Conservation (phyloP, 1,140 invertebrate genomes). For the Leptopilina boulardi region DNA sequence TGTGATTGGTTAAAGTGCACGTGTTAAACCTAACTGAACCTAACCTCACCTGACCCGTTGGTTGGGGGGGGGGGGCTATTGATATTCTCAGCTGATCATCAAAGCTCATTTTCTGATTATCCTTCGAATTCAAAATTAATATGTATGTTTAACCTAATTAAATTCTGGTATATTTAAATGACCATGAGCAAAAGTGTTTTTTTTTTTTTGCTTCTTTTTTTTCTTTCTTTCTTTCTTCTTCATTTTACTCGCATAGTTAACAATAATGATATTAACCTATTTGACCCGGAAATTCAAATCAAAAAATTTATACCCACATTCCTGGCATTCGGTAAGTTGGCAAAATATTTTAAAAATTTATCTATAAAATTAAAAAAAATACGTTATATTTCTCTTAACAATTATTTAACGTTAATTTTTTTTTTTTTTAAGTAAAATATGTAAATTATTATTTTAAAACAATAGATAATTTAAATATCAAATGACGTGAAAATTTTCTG, state of each 20-base stretch:
- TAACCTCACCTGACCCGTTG: slow-evolving; percentile 44
- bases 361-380: too few species aligned
- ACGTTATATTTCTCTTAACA: too few species aligned
- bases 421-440: background rate
- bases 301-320: background rate
- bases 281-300: slow-evolving; percentile 13
- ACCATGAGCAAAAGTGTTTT: background rate
- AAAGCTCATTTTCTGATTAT: background rate
- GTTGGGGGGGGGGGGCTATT: slow-evolving; percentile 5
- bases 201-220: background rate
- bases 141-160: slow-evolving; percentile 6
- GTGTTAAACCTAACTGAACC: background rate
- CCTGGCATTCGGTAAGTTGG: background rate
- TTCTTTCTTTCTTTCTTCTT: background rate
- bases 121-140: background rate
- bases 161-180: slow-evolving; percentile 12
- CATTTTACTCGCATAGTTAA: background rate
- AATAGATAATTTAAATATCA: slow-evolving; percentile 1
- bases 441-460: background rate
- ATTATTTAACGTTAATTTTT: too few species aligned
- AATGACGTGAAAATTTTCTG: background rate
- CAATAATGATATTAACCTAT: background rate
- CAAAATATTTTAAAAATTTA: too few species aligned
- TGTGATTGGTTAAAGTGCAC: slow-evolving; percentile 11
- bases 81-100: slow-evolving; percentile 30